These are phyloP conservation scores for Paracentrotus lividus DNA, from an alignment of 53 echinoderm and acorn worm genomes.

Conservation along the genomic window DNA sequence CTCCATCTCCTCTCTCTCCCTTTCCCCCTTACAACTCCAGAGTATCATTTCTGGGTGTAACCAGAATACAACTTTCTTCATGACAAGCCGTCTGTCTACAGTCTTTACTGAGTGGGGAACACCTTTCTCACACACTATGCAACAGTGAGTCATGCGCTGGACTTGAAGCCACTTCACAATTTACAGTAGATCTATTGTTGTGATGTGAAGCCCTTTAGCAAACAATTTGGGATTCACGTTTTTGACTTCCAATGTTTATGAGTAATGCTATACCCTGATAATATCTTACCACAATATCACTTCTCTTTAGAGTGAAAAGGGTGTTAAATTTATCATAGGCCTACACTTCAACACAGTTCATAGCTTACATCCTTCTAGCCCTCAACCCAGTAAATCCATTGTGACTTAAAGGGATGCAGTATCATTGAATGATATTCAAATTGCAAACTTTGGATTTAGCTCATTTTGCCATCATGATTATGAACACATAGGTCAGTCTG, in stretches of 20 bases:
- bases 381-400: no score
- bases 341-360: no score
- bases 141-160: not conserved
- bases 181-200: not conserved
- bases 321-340: no score
- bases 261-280: not conserved
- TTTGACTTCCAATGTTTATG: not conserved
- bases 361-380: no score
- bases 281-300: not conserved
- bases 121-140: not conserved
- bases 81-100: not conserved
- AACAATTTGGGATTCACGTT: not conserved
- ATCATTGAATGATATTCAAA: no score
- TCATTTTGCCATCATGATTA: no score
- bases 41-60: slow-evolving; percentile 29
- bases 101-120: not conserved
- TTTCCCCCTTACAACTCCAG: no score
- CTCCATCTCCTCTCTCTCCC: not conserved
- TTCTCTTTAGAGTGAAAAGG: no score
- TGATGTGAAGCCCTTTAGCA: slow-evolving; percentile 4
- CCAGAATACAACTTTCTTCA: not conserved
- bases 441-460: no score
- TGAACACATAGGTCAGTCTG: no score
- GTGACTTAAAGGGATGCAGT: no score
- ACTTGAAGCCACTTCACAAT: not conserved